These are phyloP conservation scores for Mercenaria mercenaria DNA, from an alignment of 1,140 invertebrate genomes.

Conservation along the genomic window DNA sequence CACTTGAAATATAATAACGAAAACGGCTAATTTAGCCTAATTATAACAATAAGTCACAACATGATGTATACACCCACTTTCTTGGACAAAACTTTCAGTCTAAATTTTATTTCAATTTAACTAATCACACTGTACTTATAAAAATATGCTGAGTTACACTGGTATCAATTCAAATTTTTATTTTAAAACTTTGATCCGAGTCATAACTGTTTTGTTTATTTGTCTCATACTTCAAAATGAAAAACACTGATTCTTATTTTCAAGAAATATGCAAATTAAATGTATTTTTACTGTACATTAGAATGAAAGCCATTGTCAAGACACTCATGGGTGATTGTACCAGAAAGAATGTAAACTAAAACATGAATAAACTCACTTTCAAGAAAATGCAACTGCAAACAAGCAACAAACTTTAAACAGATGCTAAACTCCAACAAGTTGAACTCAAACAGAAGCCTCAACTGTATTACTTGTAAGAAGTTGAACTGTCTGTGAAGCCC, in stretches of 20 bases:
- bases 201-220: not conserved
- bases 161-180: too few relatives aligned
- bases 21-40: too few relatives aligned
- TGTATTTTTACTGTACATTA: not conserved
- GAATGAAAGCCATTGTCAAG: not conserved
- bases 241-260: not conserved
- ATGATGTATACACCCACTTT: too few relatives aligned
- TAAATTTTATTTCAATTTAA: too few relatives aligned
- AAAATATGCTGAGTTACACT: too few relatives aligned
- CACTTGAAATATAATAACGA: too few relatives aligned
- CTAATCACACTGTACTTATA: too few relatives aligned
- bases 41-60: too few relatives aligned
- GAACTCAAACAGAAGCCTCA: too few relatives aligned
- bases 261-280: not conserved
- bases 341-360: not conserved
- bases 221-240: not conserved
- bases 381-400: not conserved
- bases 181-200: too few relatives aligned
- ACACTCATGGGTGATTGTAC: not conserved
- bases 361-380: not conserved
- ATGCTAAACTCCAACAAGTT: not conserved
- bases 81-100: too few relatives aligned
- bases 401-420: slow-evolving; percentile 7
- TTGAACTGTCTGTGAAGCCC: slow-evolving; percentile 62
- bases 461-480: slow-evolving; percentile 36